Percentiles rank a stretch among this genome's conserved stretches.
These are phyloP conservation scores for Calliphora vomitoria DNA, from an alignment of 2,888 invertebrate species.

Conservation along the genomic window DNA sequence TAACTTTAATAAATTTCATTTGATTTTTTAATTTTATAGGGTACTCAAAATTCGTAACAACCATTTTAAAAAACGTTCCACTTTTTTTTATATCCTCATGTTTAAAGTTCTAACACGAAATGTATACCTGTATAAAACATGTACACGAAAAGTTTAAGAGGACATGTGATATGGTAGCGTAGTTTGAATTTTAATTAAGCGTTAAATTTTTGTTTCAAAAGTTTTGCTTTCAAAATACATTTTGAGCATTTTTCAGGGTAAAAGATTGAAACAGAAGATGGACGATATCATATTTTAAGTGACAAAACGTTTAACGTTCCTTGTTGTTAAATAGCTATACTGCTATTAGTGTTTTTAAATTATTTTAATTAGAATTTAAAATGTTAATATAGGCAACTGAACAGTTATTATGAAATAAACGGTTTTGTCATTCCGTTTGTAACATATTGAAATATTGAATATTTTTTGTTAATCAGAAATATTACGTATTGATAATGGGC, in stretches of 20 bases:
- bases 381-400: too few species aligned
- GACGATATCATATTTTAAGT: not conserved
- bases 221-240: not conserved
- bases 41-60: not conserved
- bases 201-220: conserved; percentile 17
- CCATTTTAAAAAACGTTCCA: not conserved
- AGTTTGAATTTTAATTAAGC: conserved; percentile 47
- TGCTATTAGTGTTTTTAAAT: not conserved
- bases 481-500: too few species aligned
- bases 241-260: not conserved
- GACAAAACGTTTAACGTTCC: not conserved
- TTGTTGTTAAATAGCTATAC: not conserved
- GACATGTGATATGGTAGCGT: conserved; percentile 24
- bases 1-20: too few species aligned
- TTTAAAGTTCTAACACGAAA: not conserved
- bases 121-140: not conserved
- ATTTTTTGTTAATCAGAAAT: too few species aligned
- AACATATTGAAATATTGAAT: too few species aligned
- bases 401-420: too few species aligned
- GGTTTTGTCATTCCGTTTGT: too few species aligned
- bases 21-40: not conserved
- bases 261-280: not conserved
- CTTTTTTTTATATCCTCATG: not conserved
- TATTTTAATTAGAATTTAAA: not conserved
- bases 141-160: not conserved